Base-by-base conservation (phyloP, 2,113 vertebrate species). In the Sturnus vulgaris region DNA sequence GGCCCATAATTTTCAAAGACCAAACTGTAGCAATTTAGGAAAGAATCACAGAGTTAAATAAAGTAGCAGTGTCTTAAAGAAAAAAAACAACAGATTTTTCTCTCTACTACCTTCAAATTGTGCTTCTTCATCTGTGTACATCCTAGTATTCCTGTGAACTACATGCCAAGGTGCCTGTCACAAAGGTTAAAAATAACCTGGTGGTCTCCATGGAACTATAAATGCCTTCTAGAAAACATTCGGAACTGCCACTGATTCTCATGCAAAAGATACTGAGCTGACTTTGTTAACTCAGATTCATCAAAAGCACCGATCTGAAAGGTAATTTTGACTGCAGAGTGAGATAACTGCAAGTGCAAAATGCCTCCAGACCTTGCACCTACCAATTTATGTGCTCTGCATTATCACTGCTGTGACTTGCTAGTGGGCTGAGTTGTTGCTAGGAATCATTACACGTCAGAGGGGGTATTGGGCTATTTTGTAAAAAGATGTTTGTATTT, bases 31-130 rank as follows among this genome's bases (percentile, higher is more conserved):
- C 53, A 81, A 81, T 94, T 89, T 87, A 82, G 70, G 63, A 88
- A 94, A 96, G 66, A 88, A 91, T 86, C 77, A 89, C 30, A 88
- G 33, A 93, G 28, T 76, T 86, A 91, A 89, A 68, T 77, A 28
- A 95, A 89, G 47, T 57, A 87, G 50, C 19, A 60, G 56, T 46
- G 40, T 70, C 68, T 89, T 17, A 44, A 19, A 86, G 52, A 64
- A 50, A 71, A 92, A 92, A 70, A 92, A 92, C n/a, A 71, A 11
- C 30, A 81, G 44, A 68, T 90, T 91, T 90, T 92, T 33, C 73
- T 88, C 55, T 44, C 86, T 86, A 47, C 40, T 78, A 40, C 33
- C 46, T 94, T 76, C 66, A 91, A 75, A 88, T 3, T 55, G 47
- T 31, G 2, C 21, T 87, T 31, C 56, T 94, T 82, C 42, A 90